These are phyloP conservation scores for Chaetogeoica ovagalla DNA, from an alignment of 2,888 invertebrate species.

Conservation along the genomic window DNA sequence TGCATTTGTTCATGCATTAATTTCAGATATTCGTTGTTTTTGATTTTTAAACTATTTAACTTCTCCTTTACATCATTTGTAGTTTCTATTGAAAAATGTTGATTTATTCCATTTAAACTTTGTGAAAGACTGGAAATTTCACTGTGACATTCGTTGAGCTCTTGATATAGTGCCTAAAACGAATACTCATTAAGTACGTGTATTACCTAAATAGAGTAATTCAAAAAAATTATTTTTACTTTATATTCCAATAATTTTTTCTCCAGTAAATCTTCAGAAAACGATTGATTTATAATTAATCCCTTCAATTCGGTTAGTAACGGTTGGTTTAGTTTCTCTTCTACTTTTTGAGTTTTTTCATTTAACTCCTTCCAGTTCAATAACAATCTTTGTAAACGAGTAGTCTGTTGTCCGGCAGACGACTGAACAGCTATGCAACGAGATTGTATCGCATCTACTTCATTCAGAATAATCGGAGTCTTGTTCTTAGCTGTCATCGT, in stretches of 20 bases:
- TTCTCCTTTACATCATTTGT: constrained; percentile 36
- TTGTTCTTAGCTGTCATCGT: constrained; percentile 74
- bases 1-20: constrained; percentile 29
- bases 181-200: not conserved
- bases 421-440: constrained; percentile 84
- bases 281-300: constrained; percentile 36
- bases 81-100: constrained; percentile 39
- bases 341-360: constrained; percentile 73
- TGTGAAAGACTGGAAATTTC: constrained; percentile 43
- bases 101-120: constrained; percentile 21
- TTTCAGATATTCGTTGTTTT: constrained; percentile 37
- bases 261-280: constrained; percentile 48
- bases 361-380: constrained; percentile 82
- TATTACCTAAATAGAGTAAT: not conserved
- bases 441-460: constrained; percentile 68
- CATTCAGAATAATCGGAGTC: constrained; percentile 72
- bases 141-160: constrained; percentile 39
- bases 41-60: constrained; percentile 9
- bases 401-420: constrained; percentile 75
- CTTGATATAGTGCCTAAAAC: constrained; percentile 38
- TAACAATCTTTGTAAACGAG: constrained; percentile 77
- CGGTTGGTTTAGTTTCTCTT: constrained; percentile 73
- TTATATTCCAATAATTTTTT: constrained; percentile 54
- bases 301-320: constrained; percentile 27
- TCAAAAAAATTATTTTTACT: constrained; percentile 27